These are phyloP conservation scores for Caerostris darwini DNA, from an alignment of 1,140 invertebrate species.

Conservation along the genomic window DNA sequence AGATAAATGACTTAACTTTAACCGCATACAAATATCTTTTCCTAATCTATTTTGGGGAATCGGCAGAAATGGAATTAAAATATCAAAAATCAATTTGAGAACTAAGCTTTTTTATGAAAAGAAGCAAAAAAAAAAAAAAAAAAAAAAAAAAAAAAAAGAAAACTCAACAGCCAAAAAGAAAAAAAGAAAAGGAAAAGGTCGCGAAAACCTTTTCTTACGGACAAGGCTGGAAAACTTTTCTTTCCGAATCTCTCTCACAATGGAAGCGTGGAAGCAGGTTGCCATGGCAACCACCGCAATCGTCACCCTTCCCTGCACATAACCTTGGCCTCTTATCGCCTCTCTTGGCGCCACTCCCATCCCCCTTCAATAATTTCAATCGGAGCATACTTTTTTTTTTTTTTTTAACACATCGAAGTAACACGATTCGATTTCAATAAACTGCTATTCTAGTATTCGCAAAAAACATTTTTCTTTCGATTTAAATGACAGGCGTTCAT, in stretches of 20 bases:
- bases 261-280: conserved; percentile 33
- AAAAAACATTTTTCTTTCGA: neutral
- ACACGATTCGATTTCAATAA: too few species aligned
- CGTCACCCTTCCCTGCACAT: neutral
- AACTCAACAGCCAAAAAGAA: neutral
- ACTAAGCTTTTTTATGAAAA: too few species aligned
- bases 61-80: too few species aligned
- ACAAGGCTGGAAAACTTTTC: conserved; percentile 25
- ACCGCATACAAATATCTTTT: too few species aligned
- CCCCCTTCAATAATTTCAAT: neutral
- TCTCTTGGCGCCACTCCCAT: neutral
- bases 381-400: too few species aligned
- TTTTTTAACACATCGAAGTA: too few species aligned
- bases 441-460: too few species aligned
- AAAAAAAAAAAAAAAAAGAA: neutral
- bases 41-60: too few species aligned
- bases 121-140: neutral
- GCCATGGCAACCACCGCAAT: neutral
- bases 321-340: conserved; percentile 41
- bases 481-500: neutral
- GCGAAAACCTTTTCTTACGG: neutral
- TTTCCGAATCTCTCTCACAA: neutral
- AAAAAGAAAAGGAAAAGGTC: neutral
- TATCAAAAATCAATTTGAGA: too few species aligned
- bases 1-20: too few species aligned